A percentile compares a stretch with the other conserved stretches of the same genome.
These are phyloP conservation scores for Meteorus cinctellus DNA, from an alignment of 2,888 invertebrate species.

Conservation along the genomic window DNA sequence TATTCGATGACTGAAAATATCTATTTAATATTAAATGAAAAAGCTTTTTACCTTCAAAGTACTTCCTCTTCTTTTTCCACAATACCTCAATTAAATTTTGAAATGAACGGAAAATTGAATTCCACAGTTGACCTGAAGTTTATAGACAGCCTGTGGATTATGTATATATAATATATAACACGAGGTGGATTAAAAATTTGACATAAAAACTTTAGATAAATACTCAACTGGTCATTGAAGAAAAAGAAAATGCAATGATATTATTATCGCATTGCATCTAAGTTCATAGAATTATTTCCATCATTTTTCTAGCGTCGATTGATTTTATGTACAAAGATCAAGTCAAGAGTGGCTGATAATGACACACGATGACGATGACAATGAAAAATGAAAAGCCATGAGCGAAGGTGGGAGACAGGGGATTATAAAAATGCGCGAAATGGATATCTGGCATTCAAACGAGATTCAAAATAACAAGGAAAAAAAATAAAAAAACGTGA, in stretches of 20 bases:
- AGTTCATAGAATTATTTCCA: background rate
- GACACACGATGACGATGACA: background rate
- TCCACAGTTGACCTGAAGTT: too few species aligned
- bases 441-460: slow-evolving; percentile 18
- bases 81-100: background rate
- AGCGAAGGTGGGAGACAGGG: slow-evolving; percentile 17
- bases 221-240: background rate
- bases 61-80: too few species aligned
- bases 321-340: background rate
- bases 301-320: background rate
- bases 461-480: slow-evolving; percentile 1
- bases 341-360: background rate
- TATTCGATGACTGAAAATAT: too few species aligned
- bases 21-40: too few species aligned
- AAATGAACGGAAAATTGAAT: too few species aligned
- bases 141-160: too few species aligned
- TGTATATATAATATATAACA: too few species aligned
- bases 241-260: background rate
- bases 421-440: background rate
- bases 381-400: slow-evolving; percentile 10
- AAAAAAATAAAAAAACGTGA: slow-evolving; percentile 8
- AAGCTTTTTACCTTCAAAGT: too few species aligned
- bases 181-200: too few species aligned
- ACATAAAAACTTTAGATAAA: background rate
- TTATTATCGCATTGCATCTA: background rate